Evolutionary conservation across 2,113 vertebrate genomes (phyloP).

Genomic region (Hypomesus transpacificus): DNA sequence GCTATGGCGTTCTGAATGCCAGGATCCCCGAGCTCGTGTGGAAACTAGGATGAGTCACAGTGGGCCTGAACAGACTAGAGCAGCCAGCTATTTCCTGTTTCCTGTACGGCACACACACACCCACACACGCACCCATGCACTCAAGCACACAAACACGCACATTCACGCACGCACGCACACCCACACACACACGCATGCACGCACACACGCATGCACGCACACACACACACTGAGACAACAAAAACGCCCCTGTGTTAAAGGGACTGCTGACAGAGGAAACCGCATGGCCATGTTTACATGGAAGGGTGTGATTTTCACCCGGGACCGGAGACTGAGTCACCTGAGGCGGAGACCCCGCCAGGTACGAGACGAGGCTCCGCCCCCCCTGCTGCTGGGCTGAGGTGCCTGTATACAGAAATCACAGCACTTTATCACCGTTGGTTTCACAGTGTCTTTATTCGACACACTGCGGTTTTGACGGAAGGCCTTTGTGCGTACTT

Average conservation of each 20-base stretch:
- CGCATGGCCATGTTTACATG: conserved; percentile 7
- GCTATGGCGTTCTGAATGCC: conserved; percentile 61
- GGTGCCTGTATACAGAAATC: no score
- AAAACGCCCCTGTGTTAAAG: conserved; percentile 33
- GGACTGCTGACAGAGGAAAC: conserved; percentile 21
- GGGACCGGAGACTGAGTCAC: no score
- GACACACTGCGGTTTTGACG: no score
- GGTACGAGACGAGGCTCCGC: no score
- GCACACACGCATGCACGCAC: conserved; percentile 12
- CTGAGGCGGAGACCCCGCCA: no score
- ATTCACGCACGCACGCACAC: conserved; percentile 11
- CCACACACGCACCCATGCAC: conserved; percentile 9
- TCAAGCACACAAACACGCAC: conserved; percentile 18
- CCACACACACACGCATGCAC: conserved; percentile 8
- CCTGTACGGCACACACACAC: conserved; percentile 43
- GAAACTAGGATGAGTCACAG: conserved; percentile 68
- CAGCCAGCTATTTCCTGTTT: conserved; percentile 66
- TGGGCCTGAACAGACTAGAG: conserved; percentile 53
- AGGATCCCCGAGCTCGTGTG: conserved; percentile 59
- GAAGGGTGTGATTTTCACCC: no score
- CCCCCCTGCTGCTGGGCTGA: no score
- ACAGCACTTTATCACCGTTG: no score
- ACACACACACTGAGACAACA: conserved; percentile 32
- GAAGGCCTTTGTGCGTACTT: no score
- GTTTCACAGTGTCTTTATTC: no score